Evolutionary conservation across 2,113 vertebrate genomes (phyloP), one percentile per base, ranked within the genome.

Genomic region (Scomber japonicus): DNA sequence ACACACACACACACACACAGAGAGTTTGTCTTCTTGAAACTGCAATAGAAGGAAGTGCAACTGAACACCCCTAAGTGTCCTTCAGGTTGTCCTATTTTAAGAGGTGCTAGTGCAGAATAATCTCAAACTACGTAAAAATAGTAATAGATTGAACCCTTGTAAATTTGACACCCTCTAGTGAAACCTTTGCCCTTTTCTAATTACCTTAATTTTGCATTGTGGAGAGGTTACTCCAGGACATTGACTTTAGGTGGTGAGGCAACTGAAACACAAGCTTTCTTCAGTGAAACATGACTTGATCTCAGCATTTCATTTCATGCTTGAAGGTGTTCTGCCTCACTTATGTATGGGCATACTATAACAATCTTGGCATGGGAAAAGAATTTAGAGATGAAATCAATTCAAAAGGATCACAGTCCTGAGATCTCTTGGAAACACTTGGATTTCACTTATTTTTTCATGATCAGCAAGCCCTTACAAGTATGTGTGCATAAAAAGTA

Each of bases 191-290:
- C 27, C 24, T 35, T 27, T 19, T 30, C 11, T 65, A 55, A 57
- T 68, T 56, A 56, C 24, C n/a, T 45, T 46, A 66, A 17, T 50
- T 45, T 27, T 8, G 10, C 55, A 11, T 11, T 31, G 19, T 44
- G 50, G 49, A 62, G 66, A 86, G 77, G 75, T 85, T 45, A 82
- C 56, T 75, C 17, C 2, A 68, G 74, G 76, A 31, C 0, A 0
- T 59, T 86, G 69, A 64, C 30, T 11, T 63, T 4, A 57, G 53
- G 56, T 4, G 13, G 46, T 24, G 6, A 57, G 49, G 27, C 62
- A 4, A 82, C 24, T 54, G 14, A 63, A 65, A 64, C 3, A 4
- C 51, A 53, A 49, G 24, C 27, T 50, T 65, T 75, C 74, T 76
- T 60, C 72, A 0, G 1, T 0, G n/a, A 59, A 63, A 65, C 57